Base-by-base conservation (phyloP, 35 echinoderm and acorn worm genomes). In the Heliocidaris tuberculata region DNA sequence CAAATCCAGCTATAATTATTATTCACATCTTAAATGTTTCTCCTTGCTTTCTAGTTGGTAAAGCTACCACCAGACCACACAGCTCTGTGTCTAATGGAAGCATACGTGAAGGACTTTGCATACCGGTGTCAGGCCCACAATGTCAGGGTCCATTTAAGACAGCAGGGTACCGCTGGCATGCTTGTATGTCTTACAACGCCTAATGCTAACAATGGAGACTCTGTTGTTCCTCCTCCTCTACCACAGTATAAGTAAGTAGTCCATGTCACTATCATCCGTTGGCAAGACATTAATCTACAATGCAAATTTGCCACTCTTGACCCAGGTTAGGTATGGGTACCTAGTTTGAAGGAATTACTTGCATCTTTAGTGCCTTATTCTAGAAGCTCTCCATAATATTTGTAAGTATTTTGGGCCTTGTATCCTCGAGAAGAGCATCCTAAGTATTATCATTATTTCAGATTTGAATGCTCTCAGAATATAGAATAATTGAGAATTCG, bases 81-180 rank as follows among this genome's bases (percentile, higher is more conserved):
- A 7, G 95, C 95, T 15, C 60, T 99, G 16, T 94, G 61, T 3
- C 88, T 99, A 21, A 88, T 99, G 85, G 98, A 99, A 49, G 92
- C 95, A 7, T 99, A 99, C 47, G 85, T 99, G 9, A 92, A 95
- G 89, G 95, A 99, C 71, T 99, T 99, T 97, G 97, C 97, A 21
- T 85, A 96, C 61, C 94, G 95, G 17, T 93, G 95, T 85, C 97
- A 95, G n/a, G 93, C 93, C 8, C 95, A 96, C 86, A 93, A 96
- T 2, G 94, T 94, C 0, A 86, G 85, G 86, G 91, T 93, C 6
- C 91, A 93, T 27, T 0, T 93, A 8, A 49, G 91, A 13, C 91
- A 93, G 50, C 91, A 93, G 30, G 91, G 91, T 48, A 93, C 91
- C n/a, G 91, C 91, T 59, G 91, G 91, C 2, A 93, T 93, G 91